Base-by-base conservation (phyloP, 2,888 invertebrate genomes). In the Spodoptera picta region DNA sequence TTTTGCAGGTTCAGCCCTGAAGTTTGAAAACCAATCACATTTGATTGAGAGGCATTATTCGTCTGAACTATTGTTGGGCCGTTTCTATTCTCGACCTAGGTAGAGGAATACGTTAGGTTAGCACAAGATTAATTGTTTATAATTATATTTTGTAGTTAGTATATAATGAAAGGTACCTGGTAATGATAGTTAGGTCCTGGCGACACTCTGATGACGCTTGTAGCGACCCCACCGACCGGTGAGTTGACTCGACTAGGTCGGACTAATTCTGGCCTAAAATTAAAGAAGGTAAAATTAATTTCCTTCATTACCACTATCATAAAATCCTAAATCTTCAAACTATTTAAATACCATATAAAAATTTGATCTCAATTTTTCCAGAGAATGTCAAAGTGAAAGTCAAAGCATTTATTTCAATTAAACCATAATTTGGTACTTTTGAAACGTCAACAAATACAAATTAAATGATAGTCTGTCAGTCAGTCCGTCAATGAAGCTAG, bases 151-250 rank as follows among this genome's bases (percentile, higher is more conserved):
- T 36, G 36, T 7, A 36, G 36, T 36, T 36, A 36, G 36, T 9
- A 36, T 9, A 9, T 36, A 36, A 9, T 36, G 36, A 7, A 36
- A 36, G 36, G 36, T 36, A 36, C 95, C 91, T 93, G 95, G 67
- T 94, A 93, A 64, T 93, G 93, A 73, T 94, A 95, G 51, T 95
- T 93, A 49, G 96, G 96, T 72, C 96, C 97, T 11, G 98, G 98
- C 2, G 98, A 98, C 82, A 98, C 97, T 85, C 98, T 94, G 83
- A 98, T 98, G 44, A 98, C 98, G 91, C 98, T 97, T 36, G 97
- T 97, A 49, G 96, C 96, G 42, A 95, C 95, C 65, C 96, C 93
- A 11, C 94, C 90, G 27, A 94, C 95, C 48, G 95, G 94, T 66
- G 88, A 93, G 85, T 83, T 93, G 81, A 89, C 91, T 81, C 95